A percentile compares a stretch with the other conserved stretches of the same genome.
Evolutionary conservation across 2,797 vertebrate species (phyloP).

Genomic region (Chrysocyon brachyurus): DNA sequence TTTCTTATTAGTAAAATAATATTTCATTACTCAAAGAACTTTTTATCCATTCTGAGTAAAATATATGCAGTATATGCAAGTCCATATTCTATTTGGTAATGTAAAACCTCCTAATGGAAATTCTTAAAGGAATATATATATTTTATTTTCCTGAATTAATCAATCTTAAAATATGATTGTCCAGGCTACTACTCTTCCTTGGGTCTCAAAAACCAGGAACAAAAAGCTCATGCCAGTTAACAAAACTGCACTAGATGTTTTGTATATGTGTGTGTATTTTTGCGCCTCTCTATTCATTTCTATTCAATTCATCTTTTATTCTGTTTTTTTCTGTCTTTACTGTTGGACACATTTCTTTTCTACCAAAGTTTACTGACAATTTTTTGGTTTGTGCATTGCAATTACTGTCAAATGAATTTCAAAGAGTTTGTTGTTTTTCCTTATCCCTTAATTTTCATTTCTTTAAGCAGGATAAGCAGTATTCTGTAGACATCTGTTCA

Average conservation of each 20-base stretch:
- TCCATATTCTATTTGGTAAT: background rate
- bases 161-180: background rate
- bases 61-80: background rate
- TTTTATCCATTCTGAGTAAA: background rate
- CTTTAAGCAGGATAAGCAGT: background rate
- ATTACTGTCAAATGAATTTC: slow-evolving; percentile 16
- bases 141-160: background rate
- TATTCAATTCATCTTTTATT: background rate
- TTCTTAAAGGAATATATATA: background rate
- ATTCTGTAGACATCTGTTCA: background rate
- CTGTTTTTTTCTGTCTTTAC: background rate
- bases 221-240: background rate
- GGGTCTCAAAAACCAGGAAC: background rate
- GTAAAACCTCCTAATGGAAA: background rate
- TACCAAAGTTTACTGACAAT: background rate
- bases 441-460: background rate
- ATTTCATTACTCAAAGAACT: background rate
- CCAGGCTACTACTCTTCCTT: background rate
- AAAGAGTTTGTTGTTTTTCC: background rate
- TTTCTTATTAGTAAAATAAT: background rate
- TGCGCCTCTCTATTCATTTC: background rate
- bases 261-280: background rate
- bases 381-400: background rate
- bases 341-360: background rate
- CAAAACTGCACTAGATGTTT: background rate